These are phyloP conservation scores for Noctua fimbriata DNA, from an alignment of 2,888 invertebrate species.

Conservation along the genomic window DNA sequence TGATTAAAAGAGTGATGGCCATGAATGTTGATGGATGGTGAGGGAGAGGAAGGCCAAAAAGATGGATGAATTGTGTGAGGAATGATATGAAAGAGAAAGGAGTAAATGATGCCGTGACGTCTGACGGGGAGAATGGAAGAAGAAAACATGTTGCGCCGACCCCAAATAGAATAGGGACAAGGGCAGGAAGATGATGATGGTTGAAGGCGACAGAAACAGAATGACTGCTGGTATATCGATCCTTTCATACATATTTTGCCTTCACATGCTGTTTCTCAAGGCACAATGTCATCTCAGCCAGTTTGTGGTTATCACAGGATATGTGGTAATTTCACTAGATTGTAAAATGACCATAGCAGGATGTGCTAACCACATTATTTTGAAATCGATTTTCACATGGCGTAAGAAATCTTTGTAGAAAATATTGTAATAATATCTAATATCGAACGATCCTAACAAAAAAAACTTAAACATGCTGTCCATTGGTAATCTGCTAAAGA, in stretches of 20 bases:
- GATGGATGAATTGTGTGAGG: too few species aligned
- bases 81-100: too few species aligned
- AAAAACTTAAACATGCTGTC: neutral
- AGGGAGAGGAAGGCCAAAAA: too few species aligned
- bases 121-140: too few species aligned
- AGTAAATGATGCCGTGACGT: too few species aligned
- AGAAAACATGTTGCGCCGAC: too few species aligned
- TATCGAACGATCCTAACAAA: neutral
- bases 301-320: conserved; percentile 6
- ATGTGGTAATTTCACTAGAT: neutral
- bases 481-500: neutral
- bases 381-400: neutral
- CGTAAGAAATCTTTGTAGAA: neutral
- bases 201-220: neutral
- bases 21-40: too few species aligned
- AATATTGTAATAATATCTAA: neutral
- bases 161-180: too few species aligned
- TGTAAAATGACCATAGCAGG: neutral
- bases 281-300: neutral
- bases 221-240: neutral
- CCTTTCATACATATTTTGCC: neutral
- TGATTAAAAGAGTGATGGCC: too few species aligned
- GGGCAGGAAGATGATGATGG: too few species aligned
- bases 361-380: neutral
- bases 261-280: neutral